Conservation (phyloP, 2,888 invertebrate species). For the Acleris laterana region DNA sequence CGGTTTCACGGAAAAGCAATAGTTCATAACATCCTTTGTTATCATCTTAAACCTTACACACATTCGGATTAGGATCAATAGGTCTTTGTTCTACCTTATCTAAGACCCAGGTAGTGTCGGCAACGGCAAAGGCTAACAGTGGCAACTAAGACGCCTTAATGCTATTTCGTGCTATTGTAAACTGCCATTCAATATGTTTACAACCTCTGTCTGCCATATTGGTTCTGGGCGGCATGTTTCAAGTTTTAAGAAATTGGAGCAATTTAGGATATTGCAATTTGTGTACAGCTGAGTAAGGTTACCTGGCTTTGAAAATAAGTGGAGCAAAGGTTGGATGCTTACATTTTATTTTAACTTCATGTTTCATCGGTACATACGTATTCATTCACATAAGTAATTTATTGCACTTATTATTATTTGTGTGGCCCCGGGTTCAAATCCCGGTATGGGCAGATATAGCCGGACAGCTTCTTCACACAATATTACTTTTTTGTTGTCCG, state of each 20-base stretch:
- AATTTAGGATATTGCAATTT: slow-evolving; percentile 23
- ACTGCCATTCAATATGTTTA: slow-evolving; percentile 61
- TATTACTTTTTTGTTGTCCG: too few relatives aligned
- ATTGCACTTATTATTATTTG: too few relatives aligned
- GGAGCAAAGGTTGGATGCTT: neutral
- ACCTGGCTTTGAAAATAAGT: slow-evolving; percentile 25
- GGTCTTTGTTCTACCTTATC: slow-evolving; percentile 23
- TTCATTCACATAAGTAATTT: too few relatives aligned
- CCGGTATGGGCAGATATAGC: too few relatives aligned
- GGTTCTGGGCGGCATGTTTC: slow-evolving; percentile 60
- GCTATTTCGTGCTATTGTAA: slow-evolving; percentile 63
- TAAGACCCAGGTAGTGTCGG: slow-evolving; percentile 19
- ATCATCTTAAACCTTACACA: slow-evolving; percentile 16
- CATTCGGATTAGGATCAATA: slow-evolving; percentile 16
- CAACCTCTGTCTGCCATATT: slow-evolving; percentile 51
- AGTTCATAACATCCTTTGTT: slow-evolving; percentile 20
- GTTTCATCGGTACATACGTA: too few relatives aligned
- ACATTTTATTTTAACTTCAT: neutral
- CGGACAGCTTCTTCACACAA: too few relatives aligned
- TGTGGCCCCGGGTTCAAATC: too few relatives aligned
- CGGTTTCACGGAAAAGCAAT: slow-evolving; percentile 21
- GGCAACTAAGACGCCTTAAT: slow-evolving; percentile 69
- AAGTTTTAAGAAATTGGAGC: slow-evolving; percentile 40
- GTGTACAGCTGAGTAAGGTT: slow-evolving; percentile 35
- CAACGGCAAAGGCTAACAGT: slow-evolving; percentile 61